Evolutionary conservation across 2,888 invertebrate genomes (phyloP).

Genomic region (Ryuthela nishihirai): DNA sequence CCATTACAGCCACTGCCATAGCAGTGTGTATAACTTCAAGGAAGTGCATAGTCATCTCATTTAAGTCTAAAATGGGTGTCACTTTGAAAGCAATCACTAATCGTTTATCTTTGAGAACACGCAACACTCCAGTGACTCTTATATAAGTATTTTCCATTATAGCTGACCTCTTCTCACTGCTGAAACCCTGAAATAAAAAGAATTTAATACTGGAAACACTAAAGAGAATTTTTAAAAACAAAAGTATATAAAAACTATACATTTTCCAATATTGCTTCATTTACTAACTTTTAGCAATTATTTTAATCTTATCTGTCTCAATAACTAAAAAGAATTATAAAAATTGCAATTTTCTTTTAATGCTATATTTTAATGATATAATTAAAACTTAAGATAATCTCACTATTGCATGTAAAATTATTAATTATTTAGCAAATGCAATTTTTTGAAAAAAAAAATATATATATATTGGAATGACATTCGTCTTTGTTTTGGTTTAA

Average conservation of each 20-base stretch:
- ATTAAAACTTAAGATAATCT: too few species aligned
- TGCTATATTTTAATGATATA: too few species aligned
- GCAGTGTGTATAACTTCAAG: constrained; percentile 63
- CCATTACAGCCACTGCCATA: constrained; percentile 32
- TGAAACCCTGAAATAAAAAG: background rate
- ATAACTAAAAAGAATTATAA: too few species aligned
- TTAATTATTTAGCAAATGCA: too few species aligned
- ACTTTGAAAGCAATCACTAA: constrained; percentile 56
- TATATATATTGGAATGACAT: too few species aligned
- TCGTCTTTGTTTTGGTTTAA: too few species aligned
- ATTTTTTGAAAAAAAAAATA: too few species aligned
- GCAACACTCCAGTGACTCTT: constrained; percentile 61
- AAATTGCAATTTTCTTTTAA: too few species aligned
- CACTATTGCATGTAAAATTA: too few species aligned
- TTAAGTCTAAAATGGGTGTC: constrained; percentile 59
- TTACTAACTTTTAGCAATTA: background rate
- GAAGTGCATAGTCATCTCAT: constrained; percentile 65
- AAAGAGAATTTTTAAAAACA: background rate
- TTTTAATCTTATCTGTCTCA: too few species aligned
- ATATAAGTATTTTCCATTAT: constrained; percentile 53
- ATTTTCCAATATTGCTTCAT: background rate
- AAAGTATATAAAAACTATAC: background rate
- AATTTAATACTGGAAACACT: background rate
- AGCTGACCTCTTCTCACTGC: constrained; percentile 4
- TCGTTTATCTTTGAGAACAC: constrained; percentile 61